Base-by-base conservation (phyloP, 2,888 invertebrate species). In the Drosophila bunnanda region DNA sequence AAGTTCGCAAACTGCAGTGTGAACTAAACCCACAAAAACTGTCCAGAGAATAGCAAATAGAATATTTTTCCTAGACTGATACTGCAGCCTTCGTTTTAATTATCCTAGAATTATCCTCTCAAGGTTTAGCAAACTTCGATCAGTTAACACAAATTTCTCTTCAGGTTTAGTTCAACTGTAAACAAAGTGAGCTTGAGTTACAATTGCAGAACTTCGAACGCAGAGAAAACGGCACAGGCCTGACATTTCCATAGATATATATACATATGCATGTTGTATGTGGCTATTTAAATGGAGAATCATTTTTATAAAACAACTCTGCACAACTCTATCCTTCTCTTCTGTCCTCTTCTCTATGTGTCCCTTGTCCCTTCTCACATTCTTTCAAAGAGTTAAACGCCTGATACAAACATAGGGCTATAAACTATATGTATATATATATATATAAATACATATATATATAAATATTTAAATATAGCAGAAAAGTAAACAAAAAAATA, bases 231-330 rank as follows among this genome's bases (percentile, higher is more conserved):
- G n/a, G 17, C 52, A 34, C 64, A 36, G 62, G 8, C 34, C 65
- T 20, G 41, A 69, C 32, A 59, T 64, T 54, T 73, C 53, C 67
- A 50, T 52, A 68, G 71, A 61, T 80, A 41, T 69, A 61, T 73
- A 44, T 64, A 68, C 68, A 68, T 69, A 68, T 69, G 52, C 65
- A 65, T 64, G 64, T 50, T 50, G 64, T 64, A 68, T 30, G 68
- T 67, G 67, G 55, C 65, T 65, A 50, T 41, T 46, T 68, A 48
- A 55, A 55, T 69, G 39, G 55, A 68, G 67, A 67, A 67, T 67
- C 69, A 55, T 67, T 67, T 67, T 67, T 67, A 65, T 69, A 70
- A 70, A 73, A 73, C 50, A 71, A 71, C 59, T 48, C 60, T 46
- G 60, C 53, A 34, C 53, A 59, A 71, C 52, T 46, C 36, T 25